These are phyloP conservation scores for Pangasius macronema DNA, from an alignment of 2,797 vertebrate species.

Conservation along the genomic window DNA sequence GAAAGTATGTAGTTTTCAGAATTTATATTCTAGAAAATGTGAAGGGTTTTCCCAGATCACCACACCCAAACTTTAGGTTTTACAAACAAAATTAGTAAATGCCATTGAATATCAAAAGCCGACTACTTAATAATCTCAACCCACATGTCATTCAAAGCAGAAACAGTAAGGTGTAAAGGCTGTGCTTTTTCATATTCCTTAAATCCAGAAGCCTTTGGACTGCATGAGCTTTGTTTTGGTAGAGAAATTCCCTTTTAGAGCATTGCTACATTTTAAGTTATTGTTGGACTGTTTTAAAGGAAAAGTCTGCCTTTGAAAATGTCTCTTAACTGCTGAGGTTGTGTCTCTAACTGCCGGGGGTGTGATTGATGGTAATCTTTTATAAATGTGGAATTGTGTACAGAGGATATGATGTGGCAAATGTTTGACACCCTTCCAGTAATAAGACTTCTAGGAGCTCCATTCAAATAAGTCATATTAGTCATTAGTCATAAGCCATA, in stretches of 20 bases:
- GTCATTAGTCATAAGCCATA: background rate
- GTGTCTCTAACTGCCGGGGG: conserved; percentile 30
- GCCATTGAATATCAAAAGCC: background rate
- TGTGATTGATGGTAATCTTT: conserved; percentile 53
- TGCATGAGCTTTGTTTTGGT: conserved; percentile 37
- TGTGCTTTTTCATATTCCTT: conserved; percentile 3
- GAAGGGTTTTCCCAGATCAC: background rate
- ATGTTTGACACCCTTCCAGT: conserved; percentile 37
- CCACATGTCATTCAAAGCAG: background rate
- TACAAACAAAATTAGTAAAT: too few relatives aligned
- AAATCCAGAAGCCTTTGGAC: conserved; percentile 6
- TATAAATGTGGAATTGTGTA: conserved; percentile 56
- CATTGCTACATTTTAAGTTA: conserved; percentile 46
- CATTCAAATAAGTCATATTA: conserved; percentile 24
- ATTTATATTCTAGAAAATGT: background rate
- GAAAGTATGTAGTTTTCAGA: background rate
- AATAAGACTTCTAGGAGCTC: conserved; percentile 31
- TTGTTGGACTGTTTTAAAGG: conserved; percentile 52
- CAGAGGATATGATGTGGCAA: conserved; percentile 55
- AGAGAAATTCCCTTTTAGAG: conserved; percentile 40
- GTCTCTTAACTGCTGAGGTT: conserved; percentile 40
- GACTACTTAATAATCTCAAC: background rate
- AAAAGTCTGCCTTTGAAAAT: conserved; percentile 53
- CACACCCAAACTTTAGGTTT: too few relatives aligned
- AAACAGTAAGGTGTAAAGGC: background rate